Evolutionary conservation across 2,888 invertebrate genomes (phyloP).

Genomic region (Drosophila anceps): DNA sequence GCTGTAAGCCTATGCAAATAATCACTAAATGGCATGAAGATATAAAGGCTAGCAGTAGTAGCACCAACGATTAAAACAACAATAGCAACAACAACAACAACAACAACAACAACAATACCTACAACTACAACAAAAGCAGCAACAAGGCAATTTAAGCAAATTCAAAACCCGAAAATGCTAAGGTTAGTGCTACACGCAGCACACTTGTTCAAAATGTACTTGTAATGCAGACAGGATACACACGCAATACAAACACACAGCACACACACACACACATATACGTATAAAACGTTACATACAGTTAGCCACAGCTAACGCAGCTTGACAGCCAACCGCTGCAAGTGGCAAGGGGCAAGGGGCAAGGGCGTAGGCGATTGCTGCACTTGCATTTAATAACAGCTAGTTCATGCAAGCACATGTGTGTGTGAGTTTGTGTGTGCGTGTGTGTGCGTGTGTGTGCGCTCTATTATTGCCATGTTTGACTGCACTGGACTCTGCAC

Average conservation of each 20-base stretch:
- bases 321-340: slow-evolving; percentile 17
- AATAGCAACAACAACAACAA: slow-evolving; percentile 10
- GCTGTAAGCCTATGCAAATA: slow-evolving; percentile 57
- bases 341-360: neutral
- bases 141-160: slow-evolving; percentile 75
- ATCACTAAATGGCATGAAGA: slow-evolving; percentile 55
- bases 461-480: slow-evolving; percentile 48
- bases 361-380: slow-evolving; percentile 28
- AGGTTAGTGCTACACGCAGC: slow-evolving; percentile 69
- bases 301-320: slow-evolving; percentile 22
- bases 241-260: slow-evolving; percentile 21
- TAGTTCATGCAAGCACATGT: slow-evolving; percentile 19
- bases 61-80: slow-evolving; percentile 8
- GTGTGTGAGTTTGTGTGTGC: slow-evolving; percentile 4
- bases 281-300: neutral
- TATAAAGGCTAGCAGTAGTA: slow-evolving; percentile 13
- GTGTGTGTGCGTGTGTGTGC: slow-evolving; percentile 11
- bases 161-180: slow-evolving; percentile 70
- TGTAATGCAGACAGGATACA: slow-evolving; percentile 60
- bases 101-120: slow-evolving; percentile 12
- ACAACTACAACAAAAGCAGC: slow-evolving; percentile 32
- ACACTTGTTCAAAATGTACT: slow-evolving; percentile 54
- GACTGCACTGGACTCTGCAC: slow-evolving; percentile 17
- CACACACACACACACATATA: neutral
- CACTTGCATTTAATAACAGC: slow-evolving; percentile 73